Base-by-base conservation (phyloP, 92 coral and sea anemone species). In the Meandrina meandrites region DNA sequence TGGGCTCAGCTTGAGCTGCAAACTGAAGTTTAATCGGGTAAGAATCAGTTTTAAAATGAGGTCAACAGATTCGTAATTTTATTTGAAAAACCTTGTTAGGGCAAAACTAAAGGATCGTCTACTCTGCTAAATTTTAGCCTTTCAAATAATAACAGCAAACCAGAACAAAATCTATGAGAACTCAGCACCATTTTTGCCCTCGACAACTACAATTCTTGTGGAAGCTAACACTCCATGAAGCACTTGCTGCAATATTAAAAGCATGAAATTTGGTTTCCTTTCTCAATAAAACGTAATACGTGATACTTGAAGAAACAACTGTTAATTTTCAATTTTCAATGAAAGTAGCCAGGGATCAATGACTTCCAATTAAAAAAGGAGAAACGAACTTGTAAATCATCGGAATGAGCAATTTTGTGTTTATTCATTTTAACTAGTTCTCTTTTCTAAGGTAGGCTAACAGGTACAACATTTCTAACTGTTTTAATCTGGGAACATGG, bases 21-120 rank as follows among this genome's bases (percentile, higher is more conserved):
- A 95, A 81, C 99, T 97, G 14, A 97, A 97, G 87, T 91, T 97
- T 56, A 91, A 95, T 78, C 94, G 95, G 93, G 99, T 97, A 85
- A 82, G 81, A 47, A 14, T 32, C 62, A 28, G 5, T 48, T 12
- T 2, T 1, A 57, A 19, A 3, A 19, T 31, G 8, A 58, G 64
- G 1, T n/a, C n/a, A n/a, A n/a, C n/a, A n/a, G n/a, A n/a, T n/a
- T n/a, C n/a, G n/a, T n/a, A n/a, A 47, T 9, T 34, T 28, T 35
- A 74, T 74, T 51, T n/a, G n/a, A n/a, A n/a, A n/a, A n/a, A n/a
- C n/a, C n/a, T n/a, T n/a, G n/a, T n/a, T n/a, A n/a, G n/a, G n/a
- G n/a, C 13, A 51, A 51, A 60, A 60, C 3, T 60, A 4, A 1
- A 60, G 70, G 16, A 64, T 24, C 14, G 13, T 1, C 34, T 64